Evolutionary conservation across 2,888 invertebrate genomes (phyloP).

Genomic region (Helicoverpa assulta): DNA sequence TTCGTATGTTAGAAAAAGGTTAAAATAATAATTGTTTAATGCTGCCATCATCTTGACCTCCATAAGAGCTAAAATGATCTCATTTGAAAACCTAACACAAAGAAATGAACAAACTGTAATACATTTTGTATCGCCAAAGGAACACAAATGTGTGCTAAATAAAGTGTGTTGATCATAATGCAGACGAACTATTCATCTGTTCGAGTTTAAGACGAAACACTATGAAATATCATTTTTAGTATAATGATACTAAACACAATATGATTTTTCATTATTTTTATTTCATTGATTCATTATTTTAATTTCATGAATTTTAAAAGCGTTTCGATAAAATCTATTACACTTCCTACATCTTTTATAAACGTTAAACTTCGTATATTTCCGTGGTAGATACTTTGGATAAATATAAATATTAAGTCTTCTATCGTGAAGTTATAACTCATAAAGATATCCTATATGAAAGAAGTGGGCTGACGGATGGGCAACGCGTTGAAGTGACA

Average conservation of each 20-base stretch:
- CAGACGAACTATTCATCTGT: constrained; percentile 1
- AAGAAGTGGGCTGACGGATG: no score
- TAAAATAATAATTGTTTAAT: constrained; percentile 2
- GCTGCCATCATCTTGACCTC: neutral
- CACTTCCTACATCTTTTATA: no score
- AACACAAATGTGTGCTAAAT: constrained; percentile 21
- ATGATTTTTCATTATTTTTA: neutral
- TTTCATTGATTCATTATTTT: no score
- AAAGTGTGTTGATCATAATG: constrained; percentile 18
- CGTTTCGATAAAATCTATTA: no score
- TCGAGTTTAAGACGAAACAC: neutral
- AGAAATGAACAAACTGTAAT: neutral
- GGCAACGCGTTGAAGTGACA: neutral
- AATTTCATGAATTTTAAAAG: no score
- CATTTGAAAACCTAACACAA: neutral
- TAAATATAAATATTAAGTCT: no score
- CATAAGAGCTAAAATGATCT: neutral
- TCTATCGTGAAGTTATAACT: no score
- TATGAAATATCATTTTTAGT: neutral
- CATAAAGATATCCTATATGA: no score
- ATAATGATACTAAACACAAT: neutral
- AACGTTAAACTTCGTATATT: no score
- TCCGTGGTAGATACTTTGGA: no score
- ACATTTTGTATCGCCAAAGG: neutral
- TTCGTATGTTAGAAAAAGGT: neutral